Conservation (phyloP, 2,888 invertebrate genomes). For the Cephus spinipes region DNA sequence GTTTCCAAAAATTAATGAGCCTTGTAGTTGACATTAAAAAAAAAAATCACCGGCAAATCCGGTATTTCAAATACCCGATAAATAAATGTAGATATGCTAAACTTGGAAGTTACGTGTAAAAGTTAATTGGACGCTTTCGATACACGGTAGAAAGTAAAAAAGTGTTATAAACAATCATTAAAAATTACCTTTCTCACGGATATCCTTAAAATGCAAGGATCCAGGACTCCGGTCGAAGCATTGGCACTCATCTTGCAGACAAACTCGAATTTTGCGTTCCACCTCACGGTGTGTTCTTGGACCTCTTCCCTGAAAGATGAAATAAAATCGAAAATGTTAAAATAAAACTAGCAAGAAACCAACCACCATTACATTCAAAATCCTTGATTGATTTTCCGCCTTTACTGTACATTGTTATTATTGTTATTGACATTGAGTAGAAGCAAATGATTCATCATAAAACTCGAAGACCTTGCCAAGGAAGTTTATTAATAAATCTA, state of each 20-base stretch:
- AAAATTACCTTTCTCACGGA: slow-evolving; percentile 88
- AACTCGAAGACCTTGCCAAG: slow-evolving; percentile 1
- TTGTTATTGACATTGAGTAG: background rate
- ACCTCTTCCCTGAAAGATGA: slow-evolving; percentile 86
- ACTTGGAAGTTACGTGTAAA: background rate
- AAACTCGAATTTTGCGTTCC: slow-evolving; percentile 92
- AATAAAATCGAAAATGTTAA: slow-evolving; percentile 5
- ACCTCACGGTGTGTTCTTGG: slow-evolving; percentile 91
- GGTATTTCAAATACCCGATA: background rate
- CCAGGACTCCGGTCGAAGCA: slow-evolving; percentile 93
- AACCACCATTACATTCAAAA: background rate
- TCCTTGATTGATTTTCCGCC: background rate
- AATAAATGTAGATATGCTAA: background rate
- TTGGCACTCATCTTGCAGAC: slow-evolving; percentile 97
- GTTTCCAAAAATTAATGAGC: background rate
- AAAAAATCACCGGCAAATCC: background rate
- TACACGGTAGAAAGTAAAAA: background rate
- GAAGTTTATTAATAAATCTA: slow-evolving; percentile 2
- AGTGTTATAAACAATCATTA: background rate
- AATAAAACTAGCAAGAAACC: slow-evolving; percentile 5
- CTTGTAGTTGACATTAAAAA: background rate
- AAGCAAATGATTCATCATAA: background rate
- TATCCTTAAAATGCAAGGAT: slow-evolving; percentile 92
- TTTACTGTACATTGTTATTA: background rate
- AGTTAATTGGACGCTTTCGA: background rate